phyloP scores from a whole-genome alignment of 2,888 invertebrate genomes.

The Stictocephala bisonia region DNA sequence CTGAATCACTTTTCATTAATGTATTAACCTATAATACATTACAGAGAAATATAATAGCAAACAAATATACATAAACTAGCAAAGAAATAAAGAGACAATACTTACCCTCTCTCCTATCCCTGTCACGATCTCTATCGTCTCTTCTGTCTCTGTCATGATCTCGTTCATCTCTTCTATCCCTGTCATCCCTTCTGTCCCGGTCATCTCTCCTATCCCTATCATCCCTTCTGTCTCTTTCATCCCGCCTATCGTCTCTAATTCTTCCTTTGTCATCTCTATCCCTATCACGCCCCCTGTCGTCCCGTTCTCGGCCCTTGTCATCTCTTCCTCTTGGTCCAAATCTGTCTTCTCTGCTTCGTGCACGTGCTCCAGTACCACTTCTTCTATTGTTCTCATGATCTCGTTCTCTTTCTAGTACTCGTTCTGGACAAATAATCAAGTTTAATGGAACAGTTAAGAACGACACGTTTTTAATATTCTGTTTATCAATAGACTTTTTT shows the following conservation, averaged over 20 bases:
- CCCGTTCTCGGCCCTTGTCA: neutral
- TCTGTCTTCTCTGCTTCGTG: slow-evolving; percentile 9
- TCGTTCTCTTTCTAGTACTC: slow-evolving; percentile 16
- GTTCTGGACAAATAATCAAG: slow-evolving; percentile 11
- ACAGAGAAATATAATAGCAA: too few species aligned
- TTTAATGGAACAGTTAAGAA: too few species aligned
- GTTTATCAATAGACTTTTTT: too few species aligned
- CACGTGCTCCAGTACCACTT: neutral
- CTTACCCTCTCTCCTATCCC: slow-evolving; percentile 21
- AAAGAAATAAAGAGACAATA: neutral
- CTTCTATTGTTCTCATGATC: too few species aligned
- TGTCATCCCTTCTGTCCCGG: slow-evolving; percentile 53
- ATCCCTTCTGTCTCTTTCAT: slow-evolving; percentile 55
- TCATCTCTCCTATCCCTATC: slow-evolving; percentile 55
- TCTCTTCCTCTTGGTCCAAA: slow-evolving; percentile 1
- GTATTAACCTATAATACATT: too few species aligned
- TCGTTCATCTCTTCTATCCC: slow-evolving; percentile 8
- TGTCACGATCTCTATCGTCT: slow-evolving; percentile 6
- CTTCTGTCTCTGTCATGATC: neutral
- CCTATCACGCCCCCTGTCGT: slow-evolving; percentile 59
- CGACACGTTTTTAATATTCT: too few species aligned
- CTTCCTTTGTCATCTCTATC: slow-evolving; percentile 56
- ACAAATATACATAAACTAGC: too few species aligned
- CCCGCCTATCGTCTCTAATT: slow-evolving; percentile 52
- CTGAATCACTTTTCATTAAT: too few species aligned